phyloP scores from a whole-genome alignment of 2,797 vertebrate genomes.

The Manis pentadactyla region DNA sequence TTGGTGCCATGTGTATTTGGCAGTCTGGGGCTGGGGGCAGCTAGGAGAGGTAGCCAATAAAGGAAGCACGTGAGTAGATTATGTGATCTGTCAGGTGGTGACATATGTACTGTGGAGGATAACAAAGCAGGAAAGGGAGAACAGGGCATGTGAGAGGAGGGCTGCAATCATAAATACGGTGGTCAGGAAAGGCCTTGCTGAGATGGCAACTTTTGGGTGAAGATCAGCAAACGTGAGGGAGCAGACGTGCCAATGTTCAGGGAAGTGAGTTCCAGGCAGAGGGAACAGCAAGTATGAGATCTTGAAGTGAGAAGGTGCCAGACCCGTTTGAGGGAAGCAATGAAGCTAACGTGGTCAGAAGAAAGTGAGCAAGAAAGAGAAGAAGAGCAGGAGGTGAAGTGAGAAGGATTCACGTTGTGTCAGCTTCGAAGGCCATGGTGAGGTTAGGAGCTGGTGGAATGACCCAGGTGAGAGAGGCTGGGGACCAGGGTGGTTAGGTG shows the following conservation, averaged over 20 bases:
- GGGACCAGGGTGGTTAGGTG: neutral
- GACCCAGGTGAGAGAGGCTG: neutral
- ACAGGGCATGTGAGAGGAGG: neutral
- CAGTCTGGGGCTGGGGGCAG: neutral
- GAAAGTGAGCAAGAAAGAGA: neutral
- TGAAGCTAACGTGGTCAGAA: neutral
- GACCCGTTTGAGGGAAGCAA: neutral
- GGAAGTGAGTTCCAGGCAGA: neutral
- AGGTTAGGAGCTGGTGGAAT: neutral
- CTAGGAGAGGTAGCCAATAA: neutral
- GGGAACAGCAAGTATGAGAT: neutral
- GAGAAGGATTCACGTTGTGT: fast-evolving
- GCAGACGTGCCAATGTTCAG: no score
- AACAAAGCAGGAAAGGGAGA: neutral
- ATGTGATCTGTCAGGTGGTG: neutral
- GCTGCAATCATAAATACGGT: neutral
- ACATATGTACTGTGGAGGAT: fast-evolving
- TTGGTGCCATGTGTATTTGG: neutral
- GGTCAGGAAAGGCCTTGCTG: neutral
- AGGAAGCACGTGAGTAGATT: no score
- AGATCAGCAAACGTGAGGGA: neutral
- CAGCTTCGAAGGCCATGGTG: fast-evolving
- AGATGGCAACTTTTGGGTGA: neutral
- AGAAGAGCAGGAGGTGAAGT: neutral
- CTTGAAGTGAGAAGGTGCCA: neutral